These are phyloP conservation scores for Ochlodes sylvanus DNA, from an alignment of 2,888 invertebrate species.

Conservation along the genomic window DNA sequence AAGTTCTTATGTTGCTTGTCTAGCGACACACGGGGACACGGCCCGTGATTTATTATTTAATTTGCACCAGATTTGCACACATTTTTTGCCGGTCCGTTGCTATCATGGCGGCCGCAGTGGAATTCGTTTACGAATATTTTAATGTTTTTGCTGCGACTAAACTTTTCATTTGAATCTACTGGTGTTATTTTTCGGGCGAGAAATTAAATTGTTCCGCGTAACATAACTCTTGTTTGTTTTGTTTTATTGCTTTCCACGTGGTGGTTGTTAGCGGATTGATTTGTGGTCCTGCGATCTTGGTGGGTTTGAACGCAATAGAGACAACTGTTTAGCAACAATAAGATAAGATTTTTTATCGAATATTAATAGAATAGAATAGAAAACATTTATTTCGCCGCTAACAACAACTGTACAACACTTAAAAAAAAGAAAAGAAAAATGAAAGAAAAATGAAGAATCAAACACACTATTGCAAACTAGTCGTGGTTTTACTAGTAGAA, in stretches of 20 bases:
- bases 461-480: too few relatives aligned
- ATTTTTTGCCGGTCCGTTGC: conserved; percentile 26
- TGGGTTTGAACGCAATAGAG: too few relatives aligned
- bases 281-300: background rate
- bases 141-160: conserved; percentile 29
- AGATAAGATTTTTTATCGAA: too few relatives aligned
- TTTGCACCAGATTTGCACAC: conserved; percentile 32
- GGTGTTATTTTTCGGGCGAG: conserved; percentile 2
- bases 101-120: conserved; percentile 10
- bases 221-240: conserved; percentile 4
- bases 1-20: conserved; percentile 30
- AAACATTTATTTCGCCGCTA: too few relatives aligned
- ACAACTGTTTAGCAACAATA: too few relatives aligned
- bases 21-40: conserved; percentile 24
- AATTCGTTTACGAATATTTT: conserved; percentile 27
- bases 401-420: too few relatives aligned
- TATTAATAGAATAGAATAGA: too few relatives aligned
- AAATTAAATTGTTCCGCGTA: conserved; percentile 6
- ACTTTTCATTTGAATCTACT: conserved; percentile 15
- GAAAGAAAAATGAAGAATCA: too few relatives aligned
- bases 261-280: background rate
- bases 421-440: too few relatives aligned
- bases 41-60: conserved; percentile 33
- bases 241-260: background rate
- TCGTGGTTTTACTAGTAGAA: too few relatives aligned